These are phyloP conservation scores for Calliopsis andreniformis DNA, from an alignment of 1,140 invertebrate species.

Conservation along the genomic window DNA sequence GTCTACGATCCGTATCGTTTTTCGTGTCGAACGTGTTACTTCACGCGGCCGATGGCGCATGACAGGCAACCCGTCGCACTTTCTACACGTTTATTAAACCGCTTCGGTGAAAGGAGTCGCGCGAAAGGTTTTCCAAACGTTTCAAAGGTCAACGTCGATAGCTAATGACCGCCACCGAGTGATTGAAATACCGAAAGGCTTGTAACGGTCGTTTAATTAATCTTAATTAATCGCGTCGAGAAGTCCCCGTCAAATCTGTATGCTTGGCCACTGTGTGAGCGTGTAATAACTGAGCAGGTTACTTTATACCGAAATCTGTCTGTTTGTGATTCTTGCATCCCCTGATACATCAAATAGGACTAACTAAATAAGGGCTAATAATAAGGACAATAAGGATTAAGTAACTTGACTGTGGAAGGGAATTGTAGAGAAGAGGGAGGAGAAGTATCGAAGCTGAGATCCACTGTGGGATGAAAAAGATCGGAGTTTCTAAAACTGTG, in stretches of 20 bases:
- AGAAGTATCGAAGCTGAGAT: no score
- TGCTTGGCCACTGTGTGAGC: background rate
- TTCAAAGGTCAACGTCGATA: constrained; percentile 46
- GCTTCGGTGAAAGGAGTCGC: constrained; percentile 43
- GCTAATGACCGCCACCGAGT: constrained; percentile 29
- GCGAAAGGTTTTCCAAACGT: constrained; percentile 41
- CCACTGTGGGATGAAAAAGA: no score
- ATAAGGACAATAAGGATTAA: no score
- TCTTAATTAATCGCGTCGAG: constrained; percentile 38
- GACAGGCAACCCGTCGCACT: constrained; percentile 33
- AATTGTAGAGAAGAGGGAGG: no score
- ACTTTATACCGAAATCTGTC: constrained; percentile 12
- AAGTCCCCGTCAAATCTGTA: constrained; percentile 4
- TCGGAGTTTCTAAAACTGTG: no score
- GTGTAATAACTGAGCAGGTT: constrained; percentile 5
- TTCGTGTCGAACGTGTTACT: constrained; percentile 31
- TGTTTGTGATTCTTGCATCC: background rate
- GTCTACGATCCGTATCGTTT: constrained; percentile 33
- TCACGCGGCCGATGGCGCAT: constrained; percentile 18
- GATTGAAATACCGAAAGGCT: constrained; percentile 21
- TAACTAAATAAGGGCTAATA: no score
- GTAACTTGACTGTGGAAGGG: no score
- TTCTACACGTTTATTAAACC: constrained; percentile 53
- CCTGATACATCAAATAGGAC: no score
- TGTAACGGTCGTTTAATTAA: constrained; percentile 34